A percentile compares a stretch with the other conserved stretches of the same genome.
Evolutionary conservation across 2,113 vertebrate genomes (phyloP).

Genomic region (Cavia porcellus): DNA sequence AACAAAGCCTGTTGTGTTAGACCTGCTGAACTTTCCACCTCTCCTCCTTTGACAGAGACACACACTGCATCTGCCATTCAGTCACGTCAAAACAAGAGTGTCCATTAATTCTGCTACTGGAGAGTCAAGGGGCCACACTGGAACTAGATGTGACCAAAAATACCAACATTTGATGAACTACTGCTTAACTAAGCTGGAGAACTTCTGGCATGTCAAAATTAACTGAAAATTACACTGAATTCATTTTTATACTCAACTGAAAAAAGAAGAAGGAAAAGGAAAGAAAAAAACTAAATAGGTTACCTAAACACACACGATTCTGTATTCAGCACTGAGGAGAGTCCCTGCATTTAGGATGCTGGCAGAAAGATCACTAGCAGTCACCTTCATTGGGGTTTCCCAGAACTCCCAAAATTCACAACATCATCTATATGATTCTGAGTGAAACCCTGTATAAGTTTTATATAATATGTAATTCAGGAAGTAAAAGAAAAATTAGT

Average conservation of each 20-base stretch:
- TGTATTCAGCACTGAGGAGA: background rate
- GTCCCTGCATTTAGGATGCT: background rate
- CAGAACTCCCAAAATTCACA: background rate
- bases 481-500: slow-evolving; percentile 26
- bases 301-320: background rate
- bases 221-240: background rate
- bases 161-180: background rate
- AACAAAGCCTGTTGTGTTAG: slow-evolving; percentile 78
- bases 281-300: background rate
- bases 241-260: background rate
- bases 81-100: background rate
- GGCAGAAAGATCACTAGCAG: background rate
- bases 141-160: slow-evolving; percentile 19
- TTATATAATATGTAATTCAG: background rate
- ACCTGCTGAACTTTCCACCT: slow-evolving; percentile 70
- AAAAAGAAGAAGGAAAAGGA: too few species aligned
- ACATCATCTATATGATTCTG: background rate
- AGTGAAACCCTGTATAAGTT: background rate
- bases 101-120: background rate
- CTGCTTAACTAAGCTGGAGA: background rate
- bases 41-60: background rate
- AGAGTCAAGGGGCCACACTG: background rate
- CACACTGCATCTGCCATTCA: slow-evolving; percentile 27
- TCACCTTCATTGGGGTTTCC: background rate
- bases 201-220: background rate